These are phyloP conservation scores for Xestia ashworthii DNA, from an alignment of 2,888 invertebrate species.

Conservation along the genomic window DNA sequence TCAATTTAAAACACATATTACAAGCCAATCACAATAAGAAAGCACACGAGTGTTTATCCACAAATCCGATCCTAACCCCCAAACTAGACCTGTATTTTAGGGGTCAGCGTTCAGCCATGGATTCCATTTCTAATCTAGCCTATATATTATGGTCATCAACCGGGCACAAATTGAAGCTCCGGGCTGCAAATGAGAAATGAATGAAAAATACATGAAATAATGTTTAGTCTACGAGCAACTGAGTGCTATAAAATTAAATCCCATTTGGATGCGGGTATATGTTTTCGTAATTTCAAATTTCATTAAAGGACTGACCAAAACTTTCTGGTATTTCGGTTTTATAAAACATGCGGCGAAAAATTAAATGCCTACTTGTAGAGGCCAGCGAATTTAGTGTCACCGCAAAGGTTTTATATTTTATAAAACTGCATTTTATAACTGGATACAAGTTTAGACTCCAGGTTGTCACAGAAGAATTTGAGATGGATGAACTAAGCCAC, in stretches of 20 bases:
- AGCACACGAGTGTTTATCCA: too few relatives aligned
- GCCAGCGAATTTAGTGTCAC: background rate
- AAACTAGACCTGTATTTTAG: too few relatives aligned
- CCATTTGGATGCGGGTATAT: constrained; percentile 44
- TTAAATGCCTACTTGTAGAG: background rate
- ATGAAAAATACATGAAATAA: constrained; percentile 20
- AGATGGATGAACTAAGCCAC: background rate
- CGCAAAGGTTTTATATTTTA: background rate
- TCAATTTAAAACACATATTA: too few relatives aligned
- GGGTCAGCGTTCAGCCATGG: too few relatives aligned
- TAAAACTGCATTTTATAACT: background rate
- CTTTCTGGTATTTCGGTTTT: constrained; percentile 18
- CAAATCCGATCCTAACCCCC: too few relatives aligned
- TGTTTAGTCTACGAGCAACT: constrained; percentile 21
- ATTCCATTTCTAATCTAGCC: background rate
- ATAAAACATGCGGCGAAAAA: constrained; percentile 22
- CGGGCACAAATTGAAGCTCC: background rate
- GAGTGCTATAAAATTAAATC: constrained; percentile 51
- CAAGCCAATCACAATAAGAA: too few relatives aligned
- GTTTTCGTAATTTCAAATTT: constrained; percentile 52
- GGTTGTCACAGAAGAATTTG: background rate
- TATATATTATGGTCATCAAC: background rate
- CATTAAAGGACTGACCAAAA: constrained; percentile 36
- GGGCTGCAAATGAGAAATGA: background rate
- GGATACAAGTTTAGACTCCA: background rate